Base-by-base conservation (phyloP, 2,888 invertebrate species). In the Cosmia pyralina region DNA sequence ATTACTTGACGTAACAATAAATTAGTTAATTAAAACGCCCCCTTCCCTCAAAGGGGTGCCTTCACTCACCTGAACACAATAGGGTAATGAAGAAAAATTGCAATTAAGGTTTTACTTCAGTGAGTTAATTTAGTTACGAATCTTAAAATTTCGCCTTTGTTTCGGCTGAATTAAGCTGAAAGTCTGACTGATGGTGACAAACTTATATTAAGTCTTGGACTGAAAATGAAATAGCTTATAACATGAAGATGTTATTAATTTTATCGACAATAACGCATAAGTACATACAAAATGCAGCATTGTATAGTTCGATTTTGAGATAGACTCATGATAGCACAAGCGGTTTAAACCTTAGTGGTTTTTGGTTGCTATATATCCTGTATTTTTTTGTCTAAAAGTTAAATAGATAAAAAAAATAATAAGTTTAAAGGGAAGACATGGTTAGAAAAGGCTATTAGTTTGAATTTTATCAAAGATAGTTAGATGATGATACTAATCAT, bases 21-120 rank as follows among this genome's bases (percentile, higher is more conserved):
- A 84, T 86, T 82, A 71, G 63, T 66, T 79, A 86, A 86, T 85
- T 86, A 85, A 85, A 83, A 74, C 57, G 52, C 38, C 44, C 22
- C n/a, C 53, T 38, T 71, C 50, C 58, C 69, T 65, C 19, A 67
- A 77, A 77, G 69, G 71, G 69, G 62, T 46, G 58, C 76, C 69
- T 75, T 85, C 71, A 69, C 71, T 84, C 75, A 82, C 80, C 84
- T 69, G 72, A 77, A 87, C 68, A 72, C 77, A 87, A 85, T 81
- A 67, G 68, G 55, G 58, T 85, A 87, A 85, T 85, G 73, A 85
- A 85, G 84, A 85, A 84, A 84, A 85, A 81, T 83, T 86, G 72
- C 69, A 85, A 87, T 86, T 84, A 79, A 76, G 70, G 58, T 69
- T 77, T 72, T 60, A 79, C 71, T 83, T 83, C 53, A 68, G 60